These are phyloP conservation scores for Drosophila demipolita DNA, from an alignment of 2,888 invertebrate genomes.

Conservation along the genomic window DNA sequence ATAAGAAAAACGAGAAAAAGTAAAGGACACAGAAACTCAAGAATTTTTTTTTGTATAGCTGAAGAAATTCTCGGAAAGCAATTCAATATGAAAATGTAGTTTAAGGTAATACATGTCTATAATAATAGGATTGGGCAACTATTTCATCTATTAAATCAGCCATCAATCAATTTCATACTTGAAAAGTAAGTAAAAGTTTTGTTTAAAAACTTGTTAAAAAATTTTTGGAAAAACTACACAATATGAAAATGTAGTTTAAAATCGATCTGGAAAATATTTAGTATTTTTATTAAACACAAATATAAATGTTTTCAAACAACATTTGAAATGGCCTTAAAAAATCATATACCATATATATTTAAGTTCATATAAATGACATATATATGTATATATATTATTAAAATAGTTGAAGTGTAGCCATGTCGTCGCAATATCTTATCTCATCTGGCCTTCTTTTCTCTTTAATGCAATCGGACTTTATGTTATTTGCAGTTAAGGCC, in stretches of 20 bases:
- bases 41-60: neutral
- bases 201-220: too few relatives aligned
- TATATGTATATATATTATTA: neutral
- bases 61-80: neutral
- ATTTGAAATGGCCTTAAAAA: neutral
- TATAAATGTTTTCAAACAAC: neutral
- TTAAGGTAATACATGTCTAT: neutral
- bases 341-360: neutral
- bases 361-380: neutral
- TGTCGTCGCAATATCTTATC: slow-evolving; percentile 3
- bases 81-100: neutral
- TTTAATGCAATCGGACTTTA: slow-evolving; percentile 21
- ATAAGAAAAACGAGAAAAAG: slow-evolving; percentile 3
- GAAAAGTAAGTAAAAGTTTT: too few relatives aligned
- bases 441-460: slow-evolving; percentile 1
- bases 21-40: neutral
- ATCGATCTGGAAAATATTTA: neutral
- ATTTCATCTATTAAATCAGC: too few relatives aligned
- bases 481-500: slow-evolving; percentile 6
- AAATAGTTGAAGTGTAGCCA: neutral
- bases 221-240: too few relatives aligned
- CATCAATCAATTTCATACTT: too few relatives aligned
- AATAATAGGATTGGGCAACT: neutral
- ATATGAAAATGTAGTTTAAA: too few relatives aligned
- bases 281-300: neutral